phyloP scores from a whole-genome alignment of 2,113 vertebrate species.

The Python bivittatus region DNA sequence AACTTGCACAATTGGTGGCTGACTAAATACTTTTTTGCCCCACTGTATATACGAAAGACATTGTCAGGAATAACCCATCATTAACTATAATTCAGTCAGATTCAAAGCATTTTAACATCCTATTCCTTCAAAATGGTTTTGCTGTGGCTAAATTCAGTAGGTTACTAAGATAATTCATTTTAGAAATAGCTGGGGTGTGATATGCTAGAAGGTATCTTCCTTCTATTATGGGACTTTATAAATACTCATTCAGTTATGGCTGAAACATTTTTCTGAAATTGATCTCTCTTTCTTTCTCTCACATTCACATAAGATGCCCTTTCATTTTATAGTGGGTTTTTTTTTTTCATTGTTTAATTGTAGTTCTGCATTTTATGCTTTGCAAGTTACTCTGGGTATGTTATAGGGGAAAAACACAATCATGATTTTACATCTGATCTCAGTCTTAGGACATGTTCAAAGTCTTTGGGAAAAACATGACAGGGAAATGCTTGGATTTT shows the following conservation, averaged over 20 bases:
- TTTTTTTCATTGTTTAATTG: too few species aligned
- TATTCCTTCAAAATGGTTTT: not conserved
- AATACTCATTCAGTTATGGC: not conserved
- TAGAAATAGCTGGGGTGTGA: not conserved
- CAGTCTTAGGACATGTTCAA: not conserved
- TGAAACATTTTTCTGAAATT: not conserved
- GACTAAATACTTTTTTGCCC: too few species aligned
- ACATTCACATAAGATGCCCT: not conserved
- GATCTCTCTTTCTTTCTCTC: not conserved
- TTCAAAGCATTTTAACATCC: not conserved
- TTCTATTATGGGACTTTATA: not conserved
- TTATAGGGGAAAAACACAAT: not conserved
- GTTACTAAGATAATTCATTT: not conserved
- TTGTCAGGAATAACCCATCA: not conserved
- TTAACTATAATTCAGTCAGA: not conserved
- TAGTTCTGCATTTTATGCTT: not conserved
- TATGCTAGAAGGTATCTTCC: not conserved
- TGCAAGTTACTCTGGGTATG: not conserved
- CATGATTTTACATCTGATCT: not conserved
- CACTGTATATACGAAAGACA: not conserved
- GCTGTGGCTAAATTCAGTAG: not conserved
- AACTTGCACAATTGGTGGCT: too few species aligned
- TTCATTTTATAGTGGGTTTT: not conserved
- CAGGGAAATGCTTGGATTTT: not conserved
- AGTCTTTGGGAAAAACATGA: not conserved